Evolutionary conservation across 2,888 invertebrate species (phyloP), one percentile per base, ranked within the genome.

Genomic region (Sphecodes monilicornis): DNA sequence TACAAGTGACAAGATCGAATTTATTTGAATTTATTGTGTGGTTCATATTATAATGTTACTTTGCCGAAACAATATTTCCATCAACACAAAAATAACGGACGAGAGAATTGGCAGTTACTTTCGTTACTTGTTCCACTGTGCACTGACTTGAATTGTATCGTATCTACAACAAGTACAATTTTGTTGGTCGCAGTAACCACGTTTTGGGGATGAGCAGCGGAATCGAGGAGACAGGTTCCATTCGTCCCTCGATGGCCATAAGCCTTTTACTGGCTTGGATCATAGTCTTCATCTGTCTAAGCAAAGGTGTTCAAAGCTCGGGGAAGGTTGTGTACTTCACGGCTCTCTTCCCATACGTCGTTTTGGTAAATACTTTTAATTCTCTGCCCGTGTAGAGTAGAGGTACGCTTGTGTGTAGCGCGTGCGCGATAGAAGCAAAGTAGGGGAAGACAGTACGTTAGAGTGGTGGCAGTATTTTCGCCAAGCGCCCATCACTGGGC

Each of bases 271-370:
- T 97, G 77, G 97, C 98, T 79, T 98, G 98, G 98, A 93, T 96
- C 77, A 97, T 97, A 87, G 97, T 97, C 36, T 97, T 97, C 92
- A 95, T 97, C 69, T 97, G 97, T 91, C 95, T 97, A 66, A 97
- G 97, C 94, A 97, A 97, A 95, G 97, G 97, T 46, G 97, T 97
- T 18, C 97, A 97, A 94, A 97, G 97, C 83, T 97, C 97, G 32
- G 97, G 97, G 90, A 97, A 97, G 95, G 97, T 97, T 78, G 97
- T 97, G 32, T 97, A 97, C 93, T 97, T 97, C 91, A 97, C 97
- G 39, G 97, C 97, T 26, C 95, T 97, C 22, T 97, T 97, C 90
- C 97, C 97, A 6, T 97, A 97, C 92, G 96, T 97, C 73, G 97
- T 97, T 32, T 94, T 97, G 91, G 97, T 97, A 36, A 97, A 97